A percentile compares a stretch with the other conserved stretches of the same genome.
These are phyloP conservation scores for Erpobdella octoculata DNA, from an alignment of 2,888 invertebrate genomes.

Conservation along the genomic window DNA sequence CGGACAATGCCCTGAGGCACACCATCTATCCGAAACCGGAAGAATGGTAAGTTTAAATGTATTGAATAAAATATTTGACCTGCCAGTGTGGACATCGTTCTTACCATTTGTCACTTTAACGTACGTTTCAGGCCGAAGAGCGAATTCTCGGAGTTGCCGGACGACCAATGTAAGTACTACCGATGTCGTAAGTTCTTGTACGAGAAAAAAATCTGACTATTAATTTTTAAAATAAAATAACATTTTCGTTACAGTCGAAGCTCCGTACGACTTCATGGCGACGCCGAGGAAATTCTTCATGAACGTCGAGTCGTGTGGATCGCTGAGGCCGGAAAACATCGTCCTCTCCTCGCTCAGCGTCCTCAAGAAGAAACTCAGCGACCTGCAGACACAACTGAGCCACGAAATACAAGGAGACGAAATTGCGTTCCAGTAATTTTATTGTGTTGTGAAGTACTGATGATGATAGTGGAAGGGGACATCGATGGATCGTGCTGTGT, in stretches of 20 bases:
- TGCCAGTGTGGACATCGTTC: background rate
- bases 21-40: slow-evolving; percentile 91
- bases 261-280: slow-evolving; percentile 82
- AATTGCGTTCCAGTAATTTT: slow-evolving; percentile 40
- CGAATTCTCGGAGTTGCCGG: slow-evolving; percentile 86
- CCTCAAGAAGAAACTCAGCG: slow-evolving; percentile 86
- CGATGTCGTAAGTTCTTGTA: background rate
- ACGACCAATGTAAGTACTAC: slow-evolving; percentile 54
- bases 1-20: slow-evolving; percentile 91
- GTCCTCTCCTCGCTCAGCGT: slow-evolving; percentile 87
- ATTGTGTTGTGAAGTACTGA: background rate
- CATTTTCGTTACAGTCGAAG: slow-evolving; percentile 63
- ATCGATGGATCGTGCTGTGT: background rate
- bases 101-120: background rate
- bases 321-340: slow-evolving; percentile 89
- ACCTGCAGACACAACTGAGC: slow-evolving; percentile 67
- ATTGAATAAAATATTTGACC: background rate
- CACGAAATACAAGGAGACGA: slow-evolving; percentile 51
- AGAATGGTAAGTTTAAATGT: slow-evolving; percentile 64
- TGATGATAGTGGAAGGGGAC: background rate
- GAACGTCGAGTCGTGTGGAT: slow-evolving; percentile 90
- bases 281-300: slow-evolving; percentile 94
- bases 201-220: background rate
- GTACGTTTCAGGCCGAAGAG: slow-evolving; percentile 69
- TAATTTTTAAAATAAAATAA: background rate